Percentiles rank a stretch among this genome's conserved stretches.
Conservation (phyloP, 2,888 invertebrate species). For the Polydrusus pterygomalis region DNA sequence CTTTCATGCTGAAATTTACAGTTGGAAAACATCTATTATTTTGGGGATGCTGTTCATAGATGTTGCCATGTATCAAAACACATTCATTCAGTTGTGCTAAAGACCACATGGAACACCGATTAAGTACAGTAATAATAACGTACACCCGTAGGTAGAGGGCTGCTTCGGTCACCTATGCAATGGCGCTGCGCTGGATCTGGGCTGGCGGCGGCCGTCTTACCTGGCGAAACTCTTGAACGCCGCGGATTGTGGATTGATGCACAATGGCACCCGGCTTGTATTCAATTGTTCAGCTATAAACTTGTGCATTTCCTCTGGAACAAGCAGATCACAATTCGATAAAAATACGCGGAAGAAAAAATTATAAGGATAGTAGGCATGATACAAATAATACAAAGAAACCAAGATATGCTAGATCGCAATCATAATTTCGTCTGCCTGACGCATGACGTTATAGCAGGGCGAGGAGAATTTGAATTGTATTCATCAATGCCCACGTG, state of each 20-base stretch:
- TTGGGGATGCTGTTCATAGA: too few species aligned
- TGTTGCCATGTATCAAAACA: not conserved
- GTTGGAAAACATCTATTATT: too few species aligned
- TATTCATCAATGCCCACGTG: too few species aligned
- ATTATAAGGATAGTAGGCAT: too few species aligned
- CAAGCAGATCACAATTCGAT: constrained; percentile 20
- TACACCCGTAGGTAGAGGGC: constrained; percentile 51
- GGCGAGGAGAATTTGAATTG: too few species aligned
- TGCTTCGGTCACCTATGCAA: constrained; percentile 71
- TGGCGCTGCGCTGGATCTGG: constrained; percentile 73
- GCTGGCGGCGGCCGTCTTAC: constrained; percentile 80
- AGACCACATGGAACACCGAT: constrained; percentile 5
- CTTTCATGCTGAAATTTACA: too few species aligned
- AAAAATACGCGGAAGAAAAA: not conserved
- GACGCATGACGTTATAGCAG: too few species aligned
- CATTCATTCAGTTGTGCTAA: not conserved
- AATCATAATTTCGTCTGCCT: too few species aligned
- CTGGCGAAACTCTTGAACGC: constrained; percentile 99
- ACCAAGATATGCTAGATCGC: too few species aligned
- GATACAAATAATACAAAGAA: too few species aligned
- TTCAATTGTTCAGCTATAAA: constrained; percentile 98
- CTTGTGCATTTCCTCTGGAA: constrained; percentile 98
- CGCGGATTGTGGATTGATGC: constrained; percentile 99
- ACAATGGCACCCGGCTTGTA: constrained; percentile 96
- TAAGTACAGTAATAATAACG: constrained; percentile 14